Evolutionary conservation across 2,113 vertebrate genomes (phyloP).

Genomic region (Capreolus pygargus): DNA sequence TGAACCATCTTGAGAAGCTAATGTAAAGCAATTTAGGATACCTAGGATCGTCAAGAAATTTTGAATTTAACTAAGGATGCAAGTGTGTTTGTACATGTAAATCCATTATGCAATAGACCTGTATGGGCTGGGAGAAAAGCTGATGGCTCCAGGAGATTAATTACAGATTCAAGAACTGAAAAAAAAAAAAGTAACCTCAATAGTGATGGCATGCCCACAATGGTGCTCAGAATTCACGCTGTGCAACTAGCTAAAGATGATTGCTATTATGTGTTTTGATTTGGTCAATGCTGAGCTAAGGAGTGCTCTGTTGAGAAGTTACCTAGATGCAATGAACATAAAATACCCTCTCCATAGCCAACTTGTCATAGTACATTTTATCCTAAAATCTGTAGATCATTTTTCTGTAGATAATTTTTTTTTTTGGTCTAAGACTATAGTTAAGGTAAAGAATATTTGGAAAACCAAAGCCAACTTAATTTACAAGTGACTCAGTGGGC

Average conservation of each 20-base stretch:
- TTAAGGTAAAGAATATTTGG: background rate
- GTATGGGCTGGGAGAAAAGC: background rate
- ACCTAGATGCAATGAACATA: background rate
- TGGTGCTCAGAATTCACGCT: background rate
- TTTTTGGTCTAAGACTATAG: background rate
- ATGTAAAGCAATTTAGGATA: background rate
- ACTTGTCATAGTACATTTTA: background rate
- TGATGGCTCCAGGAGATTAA: background rate
- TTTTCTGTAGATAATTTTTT: background rate
- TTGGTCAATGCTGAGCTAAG: background rate
- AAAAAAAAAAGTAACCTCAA: background rate
- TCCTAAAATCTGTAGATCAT: background rate
- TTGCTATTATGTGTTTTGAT: background rate
- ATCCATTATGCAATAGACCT: background rate
- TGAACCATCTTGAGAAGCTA: background rate
- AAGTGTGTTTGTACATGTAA: background rate
- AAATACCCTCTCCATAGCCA: background rate
- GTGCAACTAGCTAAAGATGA: background rate
- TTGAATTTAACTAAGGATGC: background rate
- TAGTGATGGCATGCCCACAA: background rate
- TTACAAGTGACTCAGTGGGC: background rate
- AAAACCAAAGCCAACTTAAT: background rate
- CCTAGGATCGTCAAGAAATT: background rate
- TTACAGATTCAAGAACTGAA: background rate
- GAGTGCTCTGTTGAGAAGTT: background rate